Evolutionary conservation across 2,797 vertebrate species (phyloP).

Genomic region (Hippopotamyrus pictus): DNA sequence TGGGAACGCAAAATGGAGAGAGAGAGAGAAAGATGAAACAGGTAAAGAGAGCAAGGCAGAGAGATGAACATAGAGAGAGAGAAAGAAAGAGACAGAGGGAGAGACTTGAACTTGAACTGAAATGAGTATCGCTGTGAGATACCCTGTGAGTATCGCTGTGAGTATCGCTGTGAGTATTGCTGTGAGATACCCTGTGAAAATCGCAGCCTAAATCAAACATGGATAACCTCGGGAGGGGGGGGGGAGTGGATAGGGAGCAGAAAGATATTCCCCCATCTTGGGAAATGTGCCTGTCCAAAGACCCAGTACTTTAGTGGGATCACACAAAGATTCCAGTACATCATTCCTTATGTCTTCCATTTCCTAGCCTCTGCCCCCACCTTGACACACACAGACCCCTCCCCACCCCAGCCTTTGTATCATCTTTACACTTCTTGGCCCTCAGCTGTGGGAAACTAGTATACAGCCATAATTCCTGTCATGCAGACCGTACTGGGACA

Average conservation of each 20-base stretch:
- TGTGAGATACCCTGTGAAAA: background rate
- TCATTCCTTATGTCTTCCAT: background rate
- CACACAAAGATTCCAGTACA: background rate
- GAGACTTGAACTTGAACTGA: background rate
- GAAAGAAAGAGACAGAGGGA: too few species aligned
- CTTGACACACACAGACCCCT: slow-evolving; percentile 31
- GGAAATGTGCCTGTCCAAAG: background rate
- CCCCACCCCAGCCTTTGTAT: slow-evolving; percentile 54
- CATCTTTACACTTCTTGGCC: slow-evolving; percentile 52
- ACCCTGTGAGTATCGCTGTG: background rate
- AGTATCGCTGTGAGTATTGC: background rate
- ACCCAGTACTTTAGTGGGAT: background rate
- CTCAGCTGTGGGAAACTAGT: slow-evolving; percentile 47
- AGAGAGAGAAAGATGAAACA: background rate
- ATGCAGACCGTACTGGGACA: background rate
- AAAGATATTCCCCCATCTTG: background rate
- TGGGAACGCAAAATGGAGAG: background rate
- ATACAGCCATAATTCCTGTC: slow-evolving; percentile 21
- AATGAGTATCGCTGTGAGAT: background rate
- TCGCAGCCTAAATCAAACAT: background rate
- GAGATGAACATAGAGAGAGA: background rate
- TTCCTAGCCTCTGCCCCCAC: background rate
- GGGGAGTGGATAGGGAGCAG: background rate
- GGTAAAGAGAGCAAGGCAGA: background rate
- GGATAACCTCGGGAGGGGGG: background rate